phyloP scores from a whole-genome alignment of 1,140 invertebrate species.

The Trachelipus rathkii region DNA sequence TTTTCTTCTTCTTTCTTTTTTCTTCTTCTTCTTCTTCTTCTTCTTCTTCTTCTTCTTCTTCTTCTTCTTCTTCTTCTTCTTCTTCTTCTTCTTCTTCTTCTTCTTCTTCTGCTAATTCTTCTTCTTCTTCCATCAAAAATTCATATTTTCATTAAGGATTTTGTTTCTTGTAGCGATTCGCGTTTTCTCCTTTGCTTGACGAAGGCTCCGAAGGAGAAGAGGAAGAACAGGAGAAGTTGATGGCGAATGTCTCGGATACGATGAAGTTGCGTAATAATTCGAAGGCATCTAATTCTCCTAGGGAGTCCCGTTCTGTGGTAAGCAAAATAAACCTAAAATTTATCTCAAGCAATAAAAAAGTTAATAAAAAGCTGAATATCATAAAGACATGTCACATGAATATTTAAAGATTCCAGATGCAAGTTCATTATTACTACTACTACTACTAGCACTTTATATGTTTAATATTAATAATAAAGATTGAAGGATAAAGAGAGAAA shows the following conservation, averaged over 20 bases:
- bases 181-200: constrained; percentile 85
- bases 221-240: constrained; percentile 72
- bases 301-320: constrained; percentile 24
- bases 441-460: not conserved
- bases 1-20: not conserved
- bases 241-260: constrained; percentile 67
- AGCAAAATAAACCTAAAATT: constrained; percentile 4
- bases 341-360: too few relatives aligned
- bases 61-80: not conserved
- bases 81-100: not conserved
- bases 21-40: not conserved
- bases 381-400: too few relatives aligned
- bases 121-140: not conserved
- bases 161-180: constrained; percentile 48
- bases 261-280: constrained; percentile 72
- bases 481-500: too few relatives aligned
- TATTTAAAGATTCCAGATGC: not conserved
- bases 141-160: not conserved
- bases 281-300: not conserved
- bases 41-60: not conserved
- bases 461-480: not conserved
- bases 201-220: constrained; percentile 69
- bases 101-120: not conserved
- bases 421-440: not conserved
- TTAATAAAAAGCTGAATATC: too few relatives aligned